Evolutionary conservation across 1,140 invertebrate genomes (phyloP).

Genomic region (Globodera rostochiensis): DNA sequence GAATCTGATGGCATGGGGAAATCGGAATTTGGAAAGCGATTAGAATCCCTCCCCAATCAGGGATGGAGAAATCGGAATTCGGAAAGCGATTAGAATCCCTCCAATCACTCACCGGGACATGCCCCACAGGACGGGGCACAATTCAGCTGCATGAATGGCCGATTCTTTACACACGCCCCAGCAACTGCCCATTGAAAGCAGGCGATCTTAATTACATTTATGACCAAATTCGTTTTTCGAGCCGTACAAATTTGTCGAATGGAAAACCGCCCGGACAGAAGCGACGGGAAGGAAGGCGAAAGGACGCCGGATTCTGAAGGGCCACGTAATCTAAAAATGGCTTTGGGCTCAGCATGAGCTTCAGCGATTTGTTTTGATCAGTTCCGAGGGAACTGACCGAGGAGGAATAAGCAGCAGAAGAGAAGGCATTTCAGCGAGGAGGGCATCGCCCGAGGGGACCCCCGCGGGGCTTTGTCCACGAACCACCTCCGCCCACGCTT

Average conservation of each 20-base stretch:
- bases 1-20: neutral
- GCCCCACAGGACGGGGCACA: slow-evolving; percentile 38
- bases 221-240: neutral
- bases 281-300: slow-evolving; percentile 7
- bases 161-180: slow-evolving; percentile 41
- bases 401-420: neutral
- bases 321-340: slow-evolving; percentile 15
- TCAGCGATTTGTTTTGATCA: no score
- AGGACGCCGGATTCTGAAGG: neutral
- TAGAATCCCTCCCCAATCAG: no score
- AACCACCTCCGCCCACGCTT: neutral
- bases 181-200: slow-evolving; percentile 40
- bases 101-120: slow-evolving; percentile 12
- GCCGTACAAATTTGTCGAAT: neutral
- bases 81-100: neutral
- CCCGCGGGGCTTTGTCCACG: neutral
- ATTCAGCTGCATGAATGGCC: slow-evolving; percentile 42
- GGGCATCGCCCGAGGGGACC: neutral
- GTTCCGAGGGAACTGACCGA: neutral
- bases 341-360: neutral
- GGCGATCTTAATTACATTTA: slow-evolving; percentile 4
- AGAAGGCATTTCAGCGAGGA: neutral
- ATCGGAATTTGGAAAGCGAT: neutral
- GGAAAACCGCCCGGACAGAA: slow-evolving; percentile 28
- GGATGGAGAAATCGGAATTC: no score